Conservation (phyloP, 2,797 vertebrate genomes). For the Rhynchonycteris naso region DNA sequence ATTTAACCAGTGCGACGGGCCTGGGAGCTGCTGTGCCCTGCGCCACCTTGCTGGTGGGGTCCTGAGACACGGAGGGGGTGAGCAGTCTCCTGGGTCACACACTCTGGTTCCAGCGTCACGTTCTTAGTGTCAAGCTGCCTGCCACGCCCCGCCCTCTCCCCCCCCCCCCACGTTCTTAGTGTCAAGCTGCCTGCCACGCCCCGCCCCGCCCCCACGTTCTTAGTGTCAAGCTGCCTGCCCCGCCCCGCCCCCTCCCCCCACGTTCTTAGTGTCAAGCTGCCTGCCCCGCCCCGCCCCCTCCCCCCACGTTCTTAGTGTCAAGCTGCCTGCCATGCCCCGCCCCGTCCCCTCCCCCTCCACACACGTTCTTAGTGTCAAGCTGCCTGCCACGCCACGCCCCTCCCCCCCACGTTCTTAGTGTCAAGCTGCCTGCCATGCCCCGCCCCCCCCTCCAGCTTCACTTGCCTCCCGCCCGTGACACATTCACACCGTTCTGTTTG, state of each 20-base stretch:
- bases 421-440: fast-evolving
- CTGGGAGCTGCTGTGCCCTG: too few species aligned
- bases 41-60: not conserved
- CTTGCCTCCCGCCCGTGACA: not conserved
- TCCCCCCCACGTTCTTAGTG: not conserved
- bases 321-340: fast-evolving
- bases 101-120: fast-evolving
- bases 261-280: not conserved
- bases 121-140: fast-evolving
- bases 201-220: fast-evolving
- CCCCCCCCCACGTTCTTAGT: not conserved
- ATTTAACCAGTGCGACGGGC: not conserved
- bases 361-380: not conserved
- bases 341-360: too few species aligned
- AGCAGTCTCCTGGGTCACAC: not conserved
- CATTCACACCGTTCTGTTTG: fast-evolving
- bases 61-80: not conserved
- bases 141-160: fast-evolving
- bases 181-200: fast-evolving
- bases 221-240: too few species aligned
- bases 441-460: not conserved
- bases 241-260: too few species aligned
- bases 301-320: not conserved
- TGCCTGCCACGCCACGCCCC: too few species aligned
- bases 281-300: fast-evolving